Evolutionary conservation across 64 coral and sea anemone species (phyloP), one percentile per base, ranked within the genome.

Genomic region (Pocillopora verrucosa): DNA sequence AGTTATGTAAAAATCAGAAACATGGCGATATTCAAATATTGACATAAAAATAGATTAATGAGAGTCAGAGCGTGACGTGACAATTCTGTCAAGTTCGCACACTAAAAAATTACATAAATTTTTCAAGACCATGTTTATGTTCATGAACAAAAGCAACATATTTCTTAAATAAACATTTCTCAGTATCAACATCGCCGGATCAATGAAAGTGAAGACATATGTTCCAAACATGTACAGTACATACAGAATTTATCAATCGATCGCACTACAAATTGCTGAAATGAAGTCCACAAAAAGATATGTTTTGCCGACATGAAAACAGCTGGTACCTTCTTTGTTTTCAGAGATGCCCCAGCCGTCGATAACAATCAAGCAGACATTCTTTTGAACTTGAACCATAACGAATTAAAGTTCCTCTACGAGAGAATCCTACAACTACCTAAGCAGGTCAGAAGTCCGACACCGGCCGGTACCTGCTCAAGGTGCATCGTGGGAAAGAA

Each of bases 311-410:
- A 13, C 34, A 63, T 30, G 51, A 67, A 64, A 70, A 11, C 35
- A 51, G 70, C 38, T 93, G 41, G 41, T 75, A 95, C 97, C 97
- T 89, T 99, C 97, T 72, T 74, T 90, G 69, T 89, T 91, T 58
- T 99, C 97, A 34, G 77, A 79, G 24, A 99, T 78, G 41, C 97
- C 97, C 97, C 97, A 99, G 9, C 97, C 97, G 75, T 99, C 97
- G 34, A 99, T 99, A 45, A 99, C 94, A 77, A 99, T 95, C 36
- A 99, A 89, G 24, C 97, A 99, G 38, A 95, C 84, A 56, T 91
- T 98, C 25, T 88, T 99, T 80, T 99, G 92, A 35, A 94, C 75
- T 78, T 91, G 77, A 51, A 88, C 84, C 95, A 96, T 96, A 20
- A 38, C 22, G 34, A 83, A 38, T 67, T 26, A 63, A 13, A 63